Base-by-base conservation (phyloP, 2,797 vertebrate species). In the Hydrolagus colliei region DNA sequence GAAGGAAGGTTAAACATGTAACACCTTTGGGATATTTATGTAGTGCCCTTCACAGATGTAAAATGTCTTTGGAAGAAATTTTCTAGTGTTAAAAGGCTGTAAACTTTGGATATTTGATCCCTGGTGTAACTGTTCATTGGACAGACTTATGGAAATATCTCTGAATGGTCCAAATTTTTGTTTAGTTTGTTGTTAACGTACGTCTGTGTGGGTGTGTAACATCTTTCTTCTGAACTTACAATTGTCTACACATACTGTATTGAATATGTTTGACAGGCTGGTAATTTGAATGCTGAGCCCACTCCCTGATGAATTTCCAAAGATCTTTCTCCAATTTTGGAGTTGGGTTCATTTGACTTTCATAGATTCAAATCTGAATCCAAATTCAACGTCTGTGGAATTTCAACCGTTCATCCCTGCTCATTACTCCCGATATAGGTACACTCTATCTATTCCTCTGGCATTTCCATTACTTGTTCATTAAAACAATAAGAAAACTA, bases 401-500 rank as follows among this genome's bases (percentile, higher is more conserved):
- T 65, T 67, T 52, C 16, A 41, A 52, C 27, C 22, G 35, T 82
- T 82, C 41, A 41, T 41, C 79, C 65, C 13, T 16, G 9, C 68
- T 63, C 27, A 35, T 68, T 84, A 16, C 68, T 68, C 68, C 3
- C 8, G 32, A 68, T 11, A 71, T 5, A 1, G 9, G 52, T 1
- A 18, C 71, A 27, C 52, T 67, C 61, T 72, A 41, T 80, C 4
- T 35, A 11, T 82, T 63, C 32, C 20, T 18, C 67, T 87, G 87
- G 88, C 65, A 11, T 7, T 67, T 86, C 41, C 79, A 82, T 87
- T 32, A 9, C 16, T 88, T 87, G 10, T 86, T 88, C 86, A 68
- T 89, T 90, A 87, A 87, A 88, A 88, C 84, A 75, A 18, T 85
- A 52, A 63, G 75, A 73, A 72, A 85, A 85, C 75, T 86, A 87